Conservation (phyloP, 2,888 invertebrate species). For the Eristalis arbustorum region DNA sequence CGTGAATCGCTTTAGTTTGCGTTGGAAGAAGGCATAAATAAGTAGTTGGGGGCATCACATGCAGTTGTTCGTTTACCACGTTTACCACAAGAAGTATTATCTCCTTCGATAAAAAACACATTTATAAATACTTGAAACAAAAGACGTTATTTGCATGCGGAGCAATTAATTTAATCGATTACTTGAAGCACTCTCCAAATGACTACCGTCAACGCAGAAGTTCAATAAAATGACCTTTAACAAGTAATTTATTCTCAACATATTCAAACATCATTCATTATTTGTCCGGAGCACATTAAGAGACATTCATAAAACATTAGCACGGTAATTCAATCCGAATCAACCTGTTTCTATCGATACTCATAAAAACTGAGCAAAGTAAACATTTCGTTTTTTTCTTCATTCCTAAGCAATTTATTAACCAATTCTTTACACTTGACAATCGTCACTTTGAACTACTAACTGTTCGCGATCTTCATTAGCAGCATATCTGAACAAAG, state of each 20-base stretch:
- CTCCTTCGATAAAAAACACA: no score
- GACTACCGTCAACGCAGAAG: neutral
- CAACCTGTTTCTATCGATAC: constrained; percentile 25
- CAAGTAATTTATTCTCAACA: neutral
- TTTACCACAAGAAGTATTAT: no score
- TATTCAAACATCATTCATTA: neutral
- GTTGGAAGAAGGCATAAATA: no score
- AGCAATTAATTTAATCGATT: no score
- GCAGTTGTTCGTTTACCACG: no score
- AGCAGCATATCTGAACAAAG: neutral
- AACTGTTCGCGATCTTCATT: neutral
- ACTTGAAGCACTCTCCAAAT: neutral
- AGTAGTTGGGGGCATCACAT: no score
- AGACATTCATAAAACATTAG: constrained; percentile 48
- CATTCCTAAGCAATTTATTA: constrained; percentile 23
- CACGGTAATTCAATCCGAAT: constrained; percentile 4
- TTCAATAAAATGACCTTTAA: neutral
- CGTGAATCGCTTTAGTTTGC: no score
- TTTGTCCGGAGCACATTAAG: constrained; percentile 37
- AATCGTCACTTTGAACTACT: neutral
- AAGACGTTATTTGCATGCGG: no score
- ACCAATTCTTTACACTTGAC: constrained; percentile 21
- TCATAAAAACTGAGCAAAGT: neutral
- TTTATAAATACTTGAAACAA: no score
- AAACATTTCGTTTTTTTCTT: neutral